These are phyloP conservation scores for Fulmarus glacialis DNA, from an alignment of 2,113 vertebrate species.

Conservation along the genomic window DNA sequence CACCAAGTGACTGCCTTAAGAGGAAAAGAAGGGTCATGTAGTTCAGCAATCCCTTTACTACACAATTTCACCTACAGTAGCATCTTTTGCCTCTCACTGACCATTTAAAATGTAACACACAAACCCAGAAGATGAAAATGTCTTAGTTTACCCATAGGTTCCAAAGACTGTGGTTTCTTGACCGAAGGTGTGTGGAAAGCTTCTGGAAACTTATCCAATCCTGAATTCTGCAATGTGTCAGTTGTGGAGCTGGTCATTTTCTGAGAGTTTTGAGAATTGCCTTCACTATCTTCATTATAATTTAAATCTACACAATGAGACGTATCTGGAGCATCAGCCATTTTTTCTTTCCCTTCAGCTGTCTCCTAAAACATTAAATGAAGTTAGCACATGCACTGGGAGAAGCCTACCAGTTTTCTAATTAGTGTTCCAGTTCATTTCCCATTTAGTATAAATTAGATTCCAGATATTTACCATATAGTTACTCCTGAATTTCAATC, in stretches of 20 bases:
- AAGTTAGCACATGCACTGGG: not conserved
- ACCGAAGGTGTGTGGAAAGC: not conserved
- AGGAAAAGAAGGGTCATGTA: not conserved
- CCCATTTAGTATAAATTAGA: not conserved
- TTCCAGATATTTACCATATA: not conserved
- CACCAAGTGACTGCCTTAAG: not conserved
- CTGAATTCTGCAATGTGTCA: not conserved
- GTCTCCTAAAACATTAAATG: slow-evolving; percentile 55
- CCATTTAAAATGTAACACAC: not conserved
- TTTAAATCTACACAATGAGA: slow-evolving; percentile 20
- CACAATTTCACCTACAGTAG: not conserved
- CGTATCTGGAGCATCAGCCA: not conserved
- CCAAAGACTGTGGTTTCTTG: not conserved
- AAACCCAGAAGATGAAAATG: not conserved
- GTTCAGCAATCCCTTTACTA: not conserved
- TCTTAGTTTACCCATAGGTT: slow-evolving; percentile 59
- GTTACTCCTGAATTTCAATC: not conserved
- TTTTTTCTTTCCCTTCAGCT: not conserved
- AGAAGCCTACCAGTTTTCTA: not conserved
- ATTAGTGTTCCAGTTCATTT: not conserved
- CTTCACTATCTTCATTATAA: not conserved
- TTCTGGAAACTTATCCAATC: not conserved
- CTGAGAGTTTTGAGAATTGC: not conserved
- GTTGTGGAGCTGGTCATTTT: not conserved
- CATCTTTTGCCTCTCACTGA: not conserved